Conservation (phyloP, 2,113 vertebrate genomes). For the Melanocharis versteri region DNA sequence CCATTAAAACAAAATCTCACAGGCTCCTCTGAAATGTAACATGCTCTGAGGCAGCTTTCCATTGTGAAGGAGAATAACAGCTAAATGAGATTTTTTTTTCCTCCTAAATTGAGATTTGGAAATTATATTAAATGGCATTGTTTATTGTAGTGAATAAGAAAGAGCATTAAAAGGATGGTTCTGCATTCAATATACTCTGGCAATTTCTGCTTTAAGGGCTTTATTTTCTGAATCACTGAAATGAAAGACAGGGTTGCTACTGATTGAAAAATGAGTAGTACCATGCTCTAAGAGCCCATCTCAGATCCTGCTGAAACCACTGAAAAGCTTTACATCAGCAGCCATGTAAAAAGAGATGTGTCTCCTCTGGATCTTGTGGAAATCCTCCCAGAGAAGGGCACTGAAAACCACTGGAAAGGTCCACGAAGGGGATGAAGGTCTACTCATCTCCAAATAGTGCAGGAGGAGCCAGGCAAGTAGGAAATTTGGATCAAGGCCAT, state of each 20-base stretch:
- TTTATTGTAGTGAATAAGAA: slow-evolving; percentile 33
- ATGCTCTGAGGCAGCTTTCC: slow-evolving; percentile 50
- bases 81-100: not conserved
- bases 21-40: slow-evolving; percentile 30
- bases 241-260: slow-evolving; percentile 7
- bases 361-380: not conserved
- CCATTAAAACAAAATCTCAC: slow-evolving; percentile 37
- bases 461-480: not conserved
- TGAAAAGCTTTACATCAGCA: not conserved
- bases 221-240: slow-evolving; percentile 2
- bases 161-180: not conserved
- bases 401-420: not conserved
- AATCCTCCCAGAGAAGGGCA: not conserved
- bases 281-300: not conserved
- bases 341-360: fast-evolving
- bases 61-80: slow-evolving; percentile 22
- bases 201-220: not conserved
- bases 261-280: slow-evolving; percentile 11
- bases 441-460: not conserved
- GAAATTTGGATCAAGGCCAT: not conserved
- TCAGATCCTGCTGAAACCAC: not conserved
- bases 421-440: not conserved
- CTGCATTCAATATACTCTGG: slow-evolving; percentile 30
- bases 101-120: slow-evolving; percentile 32
- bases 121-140: slow-evolving; percentile 49